Base-by-base conservation (phyloP, 2,888 invertebrate species). In the Trachelus troglodyta region DNA sequence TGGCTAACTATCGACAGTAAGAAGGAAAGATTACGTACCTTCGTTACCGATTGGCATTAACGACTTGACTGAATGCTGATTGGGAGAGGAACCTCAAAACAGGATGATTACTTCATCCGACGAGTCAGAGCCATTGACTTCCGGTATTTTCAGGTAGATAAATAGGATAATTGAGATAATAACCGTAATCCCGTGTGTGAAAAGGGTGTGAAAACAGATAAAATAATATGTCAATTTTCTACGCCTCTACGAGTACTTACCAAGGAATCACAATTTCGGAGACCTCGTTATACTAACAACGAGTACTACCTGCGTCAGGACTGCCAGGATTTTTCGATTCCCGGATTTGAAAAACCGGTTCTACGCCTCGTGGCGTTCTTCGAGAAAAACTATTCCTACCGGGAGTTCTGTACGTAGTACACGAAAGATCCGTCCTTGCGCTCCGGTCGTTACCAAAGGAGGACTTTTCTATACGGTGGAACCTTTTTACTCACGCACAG, bases 121-220 rank as follows among this genome's bases (percentile, higher is more conserved):
- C 56, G 23, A 23, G 23, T 23, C 23, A 2, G 56, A 37, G 37
- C 4, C 56, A 23, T 23, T 56, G 35, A 11, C 69, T 77, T 77
- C 77, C 77, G 74, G 77, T 69, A 33, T 34, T 69, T 77, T 56
- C 68, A 74, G 34, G 35, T 69, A 77, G 69, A 77, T 34, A 69
- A 34, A 68, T 31, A 23, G 69, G 69, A 77, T 77, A 77, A 77
- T 77, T 74, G 68, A 74, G 12, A 23, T 34, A 69, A 56, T 74
- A 15, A 69, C 34, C 33, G 73, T 56, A 40, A 73, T 73, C 23
- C 23, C 56, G 9, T 2, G 56, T 1, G 56, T 56, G 56, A 56
- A 56, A 56, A 56, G 56, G 56, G 23, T 23, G 56, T 56, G 56
- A 56, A 56, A 56, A 56, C 23, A 56, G 56, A 23, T 56, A 23